A percentile compares a stretch with the other conserved stretches of the same genome.
phyloP scores from a whole-genome alignment of 2,113 vertebrate species.

The Anolis sagrei region DNA sequence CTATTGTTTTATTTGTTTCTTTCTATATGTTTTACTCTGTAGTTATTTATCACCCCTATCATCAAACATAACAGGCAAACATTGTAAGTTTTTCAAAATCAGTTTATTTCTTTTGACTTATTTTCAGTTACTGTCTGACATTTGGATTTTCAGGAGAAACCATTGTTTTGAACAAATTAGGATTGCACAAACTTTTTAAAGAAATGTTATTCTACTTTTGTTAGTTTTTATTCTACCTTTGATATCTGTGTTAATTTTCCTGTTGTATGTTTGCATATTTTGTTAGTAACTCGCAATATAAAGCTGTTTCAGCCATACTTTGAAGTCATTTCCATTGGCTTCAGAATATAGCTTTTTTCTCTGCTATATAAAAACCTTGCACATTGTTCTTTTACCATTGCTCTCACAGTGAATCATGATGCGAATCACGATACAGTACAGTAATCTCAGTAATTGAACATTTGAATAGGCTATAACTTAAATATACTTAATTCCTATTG shows the following conservation, averaged over 20 bases:
- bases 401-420: neutral
- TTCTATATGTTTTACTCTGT: too few species aligned
- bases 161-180: neutral
- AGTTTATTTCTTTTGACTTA: neutral
- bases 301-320: neutral
- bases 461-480: neutral
- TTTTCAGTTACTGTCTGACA: neutral
- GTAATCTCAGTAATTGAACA: neutral
- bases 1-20: too few species aligned
- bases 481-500: neutral
- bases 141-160: neutral
- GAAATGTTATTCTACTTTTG: neutral
- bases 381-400: neutral
- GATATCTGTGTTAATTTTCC: neutral
- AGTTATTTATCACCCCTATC: too few species aligned
- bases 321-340: neutral
- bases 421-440: neutral
- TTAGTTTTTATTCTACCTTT: neutral
- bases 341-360: neutral
- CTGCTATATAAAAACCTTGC: neutral
- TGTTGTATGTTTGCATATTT: neutral
- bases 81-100: neutral
- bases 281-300: neutral
- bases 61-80: too few species aligned
- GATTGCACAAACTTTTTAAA: neutral